Evolutionary conservation across 1,140 invertebrate species (phyloP).

Genomic region (Delia radicum): DNA sequence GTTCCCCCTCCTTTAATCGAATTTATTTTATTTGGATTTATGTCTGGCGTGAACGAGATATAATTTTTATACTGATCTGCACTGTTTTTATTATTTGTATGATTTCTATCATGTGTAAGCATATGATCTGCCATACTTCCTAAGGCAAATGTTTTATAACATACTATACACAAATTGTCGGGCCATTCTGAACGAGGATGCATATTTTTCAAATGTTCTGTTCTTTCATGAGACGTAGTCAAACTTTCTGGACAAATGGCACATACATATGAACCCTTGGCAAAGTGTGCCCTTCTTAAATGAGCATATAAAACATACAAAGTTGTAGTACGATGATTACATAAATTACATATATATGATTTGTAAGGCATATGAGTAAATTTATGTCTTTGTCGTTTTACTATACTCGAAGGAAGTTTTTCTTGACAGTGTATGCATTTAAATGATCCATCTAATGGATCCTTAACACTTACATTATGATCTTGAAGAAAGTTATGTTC

Average conservation of each 20-base stretch:
- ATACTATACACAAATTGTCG: neutral
- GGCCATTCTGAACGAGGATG: neutral
- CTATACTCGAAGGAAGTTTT: neutral
- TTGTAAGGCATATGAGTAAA: neutral
- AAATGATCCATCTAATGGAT: neutral
- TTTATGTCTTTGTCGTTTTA: neutral
- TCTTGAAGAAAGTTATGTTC: neutral
- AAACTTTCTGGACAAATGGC: neutral
- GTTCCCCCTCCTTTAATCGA: no score
- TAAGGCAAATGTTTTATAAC: neutral
- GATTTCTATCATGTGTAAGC: neutral
- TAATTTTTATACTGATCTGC: no score
- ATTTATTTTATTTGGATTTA: no score
- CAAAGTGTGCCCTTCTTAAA: neutral
- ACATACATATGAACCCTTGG: neutral
- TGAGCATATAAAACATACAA: neutral
- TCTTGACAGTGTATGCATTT: neutral
- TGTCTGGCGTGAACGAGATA: no score
- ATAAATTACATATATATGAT: neutral
- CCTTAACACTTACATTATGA: neutral
- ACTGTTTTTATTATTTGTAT: no score
- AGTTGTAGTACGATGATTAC: neutral
- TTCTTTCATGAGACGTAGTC: neutral
- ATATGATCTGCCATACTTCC: neutral
- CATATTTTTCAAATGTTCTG: neutral